Evolutionary conservation across 2,888 invertebrate genomes (phyloP), one percentile per base, ranked within the genome.

Genomic region (Meteorus cinctellus): DNA sequence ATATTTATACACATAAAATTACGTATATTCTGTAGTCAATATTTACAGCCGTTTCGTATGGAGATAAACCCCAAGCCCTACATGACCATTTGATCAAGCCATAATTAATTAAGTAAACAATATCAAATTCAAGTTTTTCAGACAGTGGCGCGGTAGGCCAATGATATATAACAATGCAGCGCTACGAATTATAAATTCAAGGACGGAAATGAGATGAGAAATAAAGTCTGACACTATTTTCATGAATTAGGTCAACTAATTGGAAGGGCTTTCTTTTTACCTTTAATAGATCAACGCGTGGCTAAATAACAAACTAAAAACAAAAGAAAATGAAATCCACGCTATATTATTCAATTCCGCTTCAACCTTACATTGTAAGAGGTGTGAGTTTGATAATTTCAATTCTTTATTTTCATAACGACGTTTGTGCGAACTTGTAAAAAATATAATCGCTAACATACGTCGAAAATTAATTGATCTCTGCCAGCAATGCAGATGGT

Each of bases 131-230:
- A 82, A 82, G 81, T 84, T 79, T 77, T 80, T 76, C 79, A 83
- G 81, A 84, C 79, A 81, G 83, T 86, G 84, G 85, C 86, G 86
- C 85, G 86, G 85, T 86, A 86, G 85, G 85, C 86, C 85, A 83
- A 83, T 82, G 81, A 81, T 83, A 82, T 78, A 83, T 83, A 78
- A 81, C 80, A 82, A 83, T 72, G 72, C 69, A 78, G 60, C 72
- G 41, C 62, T 74, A 29, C 24, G 48, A 59, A 36, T 71, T 41
- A 45, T 51, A 48, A 55, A 6, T 55, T 8, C 68, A 36, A 74
- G 69, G 74, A 63, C 74, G 62, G 68, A 68, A 67, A 59, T 24
- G 60, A 29, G 62, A 74, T 29, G 31, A 51, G 63, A 63, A n/a
- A 24, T 24, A 29, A 31, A 68, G 24, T 12, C 36, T 65, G 8